Conservation (phyloP, 2,113 vertebrate species). For the Narcine bancroftii region DNA sequence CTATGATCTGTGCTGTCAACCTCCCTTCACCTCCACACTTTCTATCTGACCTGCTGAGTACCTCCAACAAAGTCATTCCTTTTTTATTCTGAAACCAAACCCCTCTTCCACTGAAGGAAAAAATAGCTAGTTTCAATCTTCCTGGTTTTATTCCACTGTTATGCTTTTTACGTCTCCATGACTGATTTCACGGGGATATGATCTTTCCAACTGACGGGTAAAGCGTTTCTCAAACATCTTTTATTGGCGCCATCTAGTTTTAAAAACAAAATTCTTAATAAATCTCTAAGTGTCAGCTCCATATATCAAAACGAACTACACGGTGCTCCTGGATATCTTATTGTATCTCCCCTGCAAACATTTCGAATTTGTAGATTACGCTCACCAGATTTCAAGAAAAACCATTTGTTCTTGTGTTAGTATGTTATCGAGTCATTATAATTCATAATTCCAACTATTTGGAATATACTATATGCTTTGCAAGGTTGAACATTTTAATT, state of each 20-base stretch:
- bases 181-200: not conserved
- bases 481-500: not conserved
- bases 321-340: not conserved
- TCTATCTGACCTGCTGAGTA: no score
- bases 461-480: not conserved
- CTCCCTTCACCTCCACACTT: no score
- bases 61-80: no score
- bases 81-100: not conserved
- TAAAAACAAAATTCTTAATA: not conserved
- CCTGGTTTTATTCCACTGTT: not conserved
- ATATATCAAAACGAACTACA: not conserved
- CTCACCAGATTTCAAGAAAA: not conserved
- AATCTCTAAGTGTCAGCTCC: not conserved
- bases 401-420: not conserved
- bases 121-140: not conserved
- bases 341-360: not conserved
- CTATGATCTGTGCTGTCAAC: no score
- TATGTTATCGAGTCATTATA: not conserved
- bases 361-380: not conserved
- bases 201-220: not conserved
- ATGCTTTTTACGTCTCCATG: not conserved
- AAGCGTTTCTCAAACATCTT: not conserved
- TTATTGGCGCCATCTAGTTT: not conserved
- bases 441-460: not conserved
- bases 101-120: not conserved